Conservation (phyloP, 37 sponge, comb jelly and placozoan species). For the Hexactinellida sp. region DNA sequence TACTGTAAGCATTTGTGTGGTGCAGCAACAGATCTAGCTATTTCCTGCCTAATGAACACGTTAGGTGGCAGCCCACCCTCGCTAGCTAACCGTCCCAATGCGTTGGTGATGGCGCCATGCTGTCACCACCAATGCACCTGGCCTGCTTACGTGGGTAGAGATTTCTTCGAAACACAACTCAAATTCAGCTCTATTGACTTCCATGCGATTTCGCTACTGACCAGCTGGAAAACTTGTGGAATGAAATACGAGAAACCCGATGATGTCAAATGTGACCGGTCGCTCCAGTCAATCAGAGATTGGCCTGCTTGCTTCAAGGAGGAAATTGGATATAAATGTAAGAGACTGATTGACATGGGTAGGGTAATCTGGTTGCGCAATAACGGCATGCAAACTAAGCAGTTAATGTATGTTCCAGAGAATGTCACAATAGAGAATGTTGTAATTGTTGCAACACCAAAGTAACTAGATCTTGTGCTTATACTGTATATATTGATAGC, state of each 20-base stretch:
- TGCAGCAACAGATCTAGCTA: constrained; percentile 59
- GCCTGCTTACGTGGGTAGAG: constrained; percentile 40
- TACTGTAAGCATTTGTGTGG: constrained; percentile 84
- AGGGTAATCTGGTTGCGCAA: constrained; percentile 38
- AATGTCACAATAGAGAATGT: constrained; percentile 64
- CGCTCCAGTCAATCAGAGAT: not conserved
- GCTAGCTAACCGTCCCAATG: constrained; percentile 11
- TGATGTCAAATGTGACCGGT: not conserved
- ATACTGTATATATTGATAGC: too few relatives aligned
- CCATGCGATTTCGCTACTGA: constrained; percentile 48
- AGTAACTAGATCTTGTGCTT: not conserved
- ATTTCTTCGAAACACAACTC: constrained; percentile 25
- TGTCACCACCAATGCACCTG: constrained; percentile 82
- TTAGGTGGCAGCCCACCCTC: constrained; percentile 62
- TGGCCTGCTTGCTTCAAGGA: constrained; percentile 24
- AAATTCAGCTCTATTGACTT: constrained; percentile 58
- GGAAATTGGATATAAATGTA: constrained; percentile 59
- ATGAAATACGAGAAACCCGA: not conserved
- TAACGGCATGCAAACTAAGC: constrained; percentile 31
- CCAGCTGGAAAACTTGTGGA: constrained; percentile 84
- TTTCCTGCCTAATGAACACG: constrained; percentile 46
- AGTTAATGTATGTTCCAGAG: constrained; percentile 45
- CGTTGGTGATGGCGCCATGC: constrained; percentile 61
- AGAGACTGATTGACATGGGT: constrained; percentile 57
- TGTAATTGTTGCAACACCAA: constrained; percentile 38